Evolutionary conservation across 2,888 invertebrate genomes (phyloP).

Genomic region (Julus scanicus): DNA sequence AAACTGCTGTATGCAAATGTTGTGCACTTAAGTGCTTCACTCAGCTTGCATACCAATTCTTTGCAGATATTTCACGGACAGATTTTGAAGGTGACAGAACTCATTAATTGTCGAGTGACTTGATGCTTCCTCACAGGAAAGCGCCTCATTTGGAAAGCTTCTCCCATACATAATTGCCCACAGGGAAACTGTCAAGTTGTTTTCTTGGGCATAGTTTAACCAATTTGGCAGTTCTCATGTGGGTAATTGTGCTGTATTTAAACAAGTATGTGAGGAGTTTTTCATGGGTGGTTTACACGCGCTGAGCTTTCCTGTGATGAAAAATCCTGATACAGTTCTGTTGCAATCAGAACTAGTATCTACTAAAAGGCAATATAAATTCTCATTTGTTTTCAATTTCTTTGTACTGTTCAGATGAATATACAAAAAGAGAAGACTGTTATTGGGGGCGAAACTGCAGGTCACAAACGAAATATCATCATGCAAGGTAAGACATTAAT

Average conservation of each 20-base stretch:
- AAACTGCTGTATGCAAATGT: background rate
- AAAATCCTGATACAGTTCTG: no score
- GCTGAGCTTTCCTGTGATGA: no score
- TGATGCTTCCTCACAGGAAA: no score
- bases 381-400: background rate
- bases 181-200: no score
- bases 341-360: background rate
- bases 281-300: no score
- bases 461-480: background rate
- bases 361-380: background rate
- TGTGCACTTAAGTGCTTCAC: background rate
- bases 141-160: no score
- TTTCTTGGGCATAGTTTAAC: no score
- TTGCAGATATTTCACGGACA: background rate
- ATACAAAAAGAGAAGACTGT: background rate
- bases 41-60: background rate
- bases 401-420: background rate
- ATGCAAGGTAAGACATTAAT: background rate
- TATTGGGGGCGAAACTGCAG: background rate
- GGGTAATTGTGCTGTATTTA: no score
- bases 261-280: no score
- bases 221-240: no score
- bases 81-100: background rate
- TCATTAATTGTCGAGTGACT: background rate
- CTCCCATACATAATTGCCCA: no score